Evolutionary conservation across 1,140 invertebrate species (phyloP).

Genomic region (Probaryconus sp.): DNA sequence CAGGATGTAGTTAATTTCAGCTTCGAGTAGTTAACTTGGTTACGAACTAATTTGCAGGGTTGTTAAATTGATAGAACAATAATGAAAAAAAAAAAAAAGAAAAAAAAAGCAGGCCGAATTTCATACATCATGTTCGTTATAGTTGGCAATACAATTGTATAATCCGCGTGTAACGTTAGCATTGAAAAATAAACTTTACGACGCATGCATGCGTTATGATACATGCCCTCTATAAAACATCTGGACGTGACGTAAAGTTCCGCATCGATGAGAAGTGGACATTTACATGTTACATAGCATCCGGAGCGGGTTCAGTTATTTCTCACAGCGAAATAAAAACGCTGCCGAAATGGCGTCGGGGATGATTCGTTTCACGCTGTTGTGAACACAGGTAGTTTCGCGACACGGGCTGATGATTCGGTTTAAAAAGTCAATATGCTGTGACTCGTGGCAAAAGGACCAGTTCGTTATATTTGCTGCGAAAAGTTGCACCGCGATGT

Average conservation of each 20-base stretch:
- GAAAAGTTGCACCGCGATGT: constrained; percentile 53
- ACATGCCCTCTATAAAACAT: constrained; percentile 60
- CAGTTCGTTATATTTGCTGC: constrained; percentile 52
- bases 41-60: constrained; percentile 22
- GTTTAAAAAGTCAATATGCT: constrained; percentile 55
- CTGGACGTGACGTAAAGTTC: constrained; percentile 60
- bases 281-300: constrained; percentile 57
- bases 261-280: constrained; percentile 61
- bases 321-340: constrained; percentile 54
- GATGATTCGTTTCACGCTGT: constrained; percentile 55
- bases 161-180: constrained; percentile 27
- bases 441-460: constrained; percentile 51
- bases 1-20: constrained; percentile 20
- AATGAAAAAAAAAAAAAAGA: constrained; percentile 11
- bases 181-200: constrained; percentile 53
- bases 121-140: constrained; percentile 28
- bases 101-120: constrained; percentile 9
- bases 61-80: constrained; percentile 10
- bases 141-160: constrained; percentile 41
- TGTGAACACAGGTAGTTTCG: constrained; percentile 47
- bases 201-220: constrained; percentile 48
- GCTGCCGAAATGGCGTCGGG: constrained; percentile 39
- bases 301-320: constrained; percentile 49
- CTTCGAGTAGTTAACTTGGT: constrained; percentile 14
- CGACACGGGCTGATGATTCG: constrained; percentile 53